These are phyloP conservation scores for Artibeus lituratus DNA, from an alignment of 2,797 vertebrate genomes.

Conservation along the genomic window DNA sequence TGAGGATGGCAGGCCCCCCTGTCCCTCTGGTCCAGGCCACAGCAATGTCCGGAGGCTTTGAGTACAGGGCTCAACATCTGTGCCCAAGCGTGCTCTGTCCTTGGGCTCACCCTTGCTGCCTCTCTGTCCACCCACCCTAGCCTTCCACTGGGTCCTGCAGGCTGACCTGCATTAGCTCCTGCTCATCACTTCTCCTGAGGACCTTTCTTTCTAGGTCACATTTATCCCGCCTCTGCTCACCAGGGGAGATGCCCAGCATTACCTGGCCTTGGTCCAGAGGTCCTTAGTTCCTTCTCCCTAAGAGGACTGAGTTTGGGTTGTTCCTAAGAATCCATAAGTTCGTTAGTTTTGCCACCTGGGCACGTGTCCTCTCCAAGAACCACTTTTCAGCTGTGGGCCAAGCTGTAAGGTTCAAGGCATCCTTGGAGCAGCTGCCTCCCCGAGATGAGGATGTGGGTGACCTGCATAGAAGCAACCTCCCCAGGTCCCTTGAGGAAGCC, in stretches of 20 bases:
- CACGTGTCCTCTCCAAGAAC: background rate
- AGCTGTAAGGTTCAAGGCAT: background rate
- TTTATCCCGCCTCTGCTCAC: background rate
- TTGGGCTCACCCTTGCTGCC: background rate
- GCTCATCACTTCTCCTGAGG: background rate
- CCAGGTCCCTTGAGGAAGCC: background rate
- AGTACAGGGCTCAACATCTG: background rate
- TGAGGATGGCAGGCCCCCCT: fast-evolving
- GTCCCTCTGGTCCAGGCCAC: background rate
- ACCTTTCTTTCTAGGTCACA: no score
- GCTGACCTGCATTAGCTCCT: background rate
- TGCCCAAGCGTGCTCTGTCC: background rate
- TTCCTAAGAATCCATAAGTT: background rate
- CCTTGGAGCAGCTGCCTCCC: background rate
- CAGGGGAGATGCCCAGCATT: background rate
- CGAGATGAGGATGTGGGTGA: background rate
- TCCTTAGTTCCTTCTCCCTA: background rate
- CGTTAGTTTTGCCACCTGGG: background rate
- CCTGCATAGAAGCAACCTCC: background rate
- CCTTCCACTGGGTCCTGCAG: background rate
- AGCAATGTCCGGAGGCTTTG: background rate
- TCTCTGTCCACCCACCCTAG: background rate
- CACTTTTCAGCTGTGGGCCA: background rate
- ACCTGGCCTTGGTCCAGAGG: background rate
- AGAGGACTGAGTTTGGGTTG: background rate